Percentiles rank a stretch among this genome's conserved stretches.
These are phyloP conservation scores for Pollicipes pollicipes DNA, from an alignment of 1,140 invertebrate species.

Conservation along the genomic window DNA sequence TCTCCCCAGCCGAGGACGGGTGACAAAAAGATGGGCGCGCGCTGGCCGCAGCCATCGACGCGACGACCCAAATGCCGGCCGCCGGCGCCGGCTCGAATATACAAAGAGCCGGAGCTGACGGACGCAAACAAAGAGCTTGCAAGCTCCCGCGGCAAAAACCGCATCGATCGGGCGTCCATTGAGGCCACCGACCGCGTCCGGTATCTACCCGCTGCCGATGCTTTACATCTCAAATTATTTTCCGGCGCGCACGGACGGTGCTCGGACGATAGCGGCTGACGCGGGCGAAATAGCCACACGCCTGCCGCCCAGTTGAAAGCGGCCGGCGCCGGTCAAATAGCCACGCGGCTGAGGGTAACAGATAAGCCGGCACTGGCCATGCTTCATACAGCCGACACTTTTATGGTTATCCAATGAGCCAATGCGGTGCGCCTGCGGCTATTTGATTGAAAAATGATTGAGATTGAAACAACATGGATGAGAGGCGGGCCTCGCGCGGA, in stretches of 20 bases:
- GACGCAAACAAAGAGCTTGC: background rate
- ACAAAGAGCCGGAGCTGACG: background rate
- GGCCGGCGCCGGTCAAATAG: too few species aligned
- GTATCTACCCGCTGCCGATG: background rate
- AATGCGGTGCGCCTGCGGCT: background rate
- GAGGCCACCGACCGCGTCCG: background rate
- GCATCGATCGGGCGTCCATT: background rate
- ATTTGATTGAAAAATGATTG: constrained; percentile 2
- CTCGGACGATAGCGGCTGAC: background rate
- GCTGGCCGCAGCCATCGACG: background rate
- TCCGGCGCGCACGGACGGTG: background rate
- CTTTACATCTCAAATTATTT: constrained; percentile 1
- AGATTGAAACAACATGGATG: background rate
- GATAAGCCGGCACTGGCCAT: background rate
- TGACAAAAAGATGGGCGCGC: background rate
- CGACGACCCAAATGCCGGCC: background rate
- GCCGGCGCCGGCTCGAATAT: background rate
- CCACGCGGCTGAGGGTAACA: background rate
- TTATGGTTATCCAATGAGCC: constrained; percentile 1
- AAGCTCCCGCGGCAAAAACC: background rate
- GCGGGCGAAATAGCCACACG: background rate
- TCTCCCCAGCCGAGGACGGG: background rate
- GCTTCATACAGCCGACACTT: background rate
- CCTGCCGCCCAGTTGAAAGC: too few species aligned
- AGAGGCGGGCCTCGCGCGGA: background rate